A percentile compares a stretch with the other conserved stretches of the same genome.
phyloP scores from a whole-genome alignment of 2,113 vertebrate species.

The Psittacula cyanocephala region DNA sequence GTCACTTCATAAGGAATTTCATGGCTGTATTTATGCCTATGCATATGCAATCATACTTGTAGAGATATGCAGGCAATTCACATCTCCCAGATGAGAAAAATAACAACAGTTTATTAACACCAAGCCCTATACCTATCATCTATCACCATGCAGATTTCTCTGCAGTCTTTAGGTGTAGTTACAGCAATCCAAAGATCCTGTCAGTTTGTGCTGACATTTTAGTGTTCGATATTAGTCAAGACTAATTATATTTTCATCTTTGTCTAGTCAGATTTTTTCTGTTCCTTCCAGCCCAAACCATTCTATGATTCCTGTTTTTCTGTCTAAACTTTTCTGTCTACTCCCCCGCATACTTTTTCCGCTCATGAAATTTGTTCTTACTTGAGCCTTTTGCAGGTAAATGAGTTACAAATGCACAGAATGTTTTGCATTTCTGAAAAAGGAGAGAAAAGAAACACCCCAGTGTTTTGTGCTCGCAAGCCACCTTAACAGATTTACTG shows the following conservation, averaged over 20 bases:
- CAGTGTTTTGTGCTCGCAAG: constrained; percentile 11
- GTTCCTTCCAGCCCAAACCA: background rate
- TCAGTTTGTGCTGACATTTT: background rate
- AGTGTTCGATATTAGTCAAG: background rate
- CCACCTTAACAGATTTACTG: constrained; percentile 51
- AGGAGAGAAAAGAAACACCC: background rate
- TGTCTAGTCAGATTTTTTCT: background rate
- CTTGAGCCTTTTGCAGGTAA: background rate
- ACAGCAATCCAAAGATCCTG: background rate
- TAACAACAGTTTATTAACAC: background rate
- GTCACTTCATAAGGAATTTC: background rate
- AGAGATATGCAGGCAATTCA: background rate
- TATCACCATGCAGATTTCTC: background rate
- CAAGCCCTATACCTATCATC: background rate
- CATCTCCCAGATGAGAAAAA: background rate
- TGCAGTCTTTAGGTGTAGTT: background rate
- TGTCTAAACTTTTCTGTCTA: background rate
- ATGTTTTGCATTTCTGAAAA: constrained; percentile 26
- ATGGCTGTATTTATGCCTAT: background rate
- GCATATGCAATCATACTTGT: background rate
- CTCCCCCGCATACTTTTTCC: background rate
- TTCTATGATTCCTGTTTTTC: background rate
- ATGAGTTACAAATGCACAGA: background rate
- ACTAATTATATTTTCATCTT: background rate
- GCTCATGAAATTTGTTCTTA: background rate